A percentile compares a stretch with the other conserved stretches of the same genome.
Evolutionary conservation across 2,888 invertebrate genomes (phyloP).

Genomic region (Acanthosepion esculentum): DNA sequence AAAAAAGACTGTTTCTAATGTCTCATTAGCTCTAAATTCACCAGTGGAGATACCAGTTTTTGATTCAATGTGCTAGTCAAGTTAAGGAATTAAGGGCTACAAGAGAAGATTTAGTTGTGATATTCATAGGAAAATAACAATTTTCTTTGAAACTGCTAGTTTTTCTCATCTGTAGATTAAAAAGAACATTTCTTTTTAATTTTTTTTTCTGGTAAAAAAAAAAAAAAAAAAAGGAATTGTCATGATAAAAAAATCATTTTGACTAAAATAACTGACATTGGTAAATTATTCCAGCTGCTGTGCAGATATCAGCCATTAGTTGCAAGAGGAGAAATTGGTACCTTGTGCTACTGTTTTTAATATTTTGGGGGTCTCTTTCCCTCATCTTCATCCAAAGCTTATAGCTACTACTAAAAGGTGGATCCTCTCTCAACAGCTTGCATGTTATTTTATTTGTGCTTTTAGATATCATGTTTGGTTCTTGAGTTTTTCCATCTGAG

Average conservation of each 20-base stretch:
- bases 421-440: neutral
- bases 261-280: neutral
- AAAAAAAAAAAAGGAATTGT: neutral
- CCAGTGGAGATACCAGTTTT: no score
- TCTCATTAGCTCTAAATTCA: no score
- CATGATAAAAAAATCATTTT: neutral
- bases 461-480: constrained; percentile 17
- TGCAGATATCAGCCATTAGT: neutral
- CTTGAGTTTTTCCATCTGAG: neutral
- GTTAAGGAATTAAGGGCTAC: neutral
- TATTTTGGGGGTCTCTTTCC: neutral
- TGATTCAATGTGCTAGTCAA: neutral
- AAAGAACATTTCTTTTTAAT: neutral
- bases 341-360: neutral
- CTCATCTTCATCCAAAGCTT: neutral
- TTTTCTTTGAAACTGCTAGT: no score
- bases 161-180: no score
- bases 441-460: neutral
- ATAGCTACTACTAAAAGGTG: neutral
- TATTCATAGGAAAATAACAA: no score
- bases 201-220: neutral
- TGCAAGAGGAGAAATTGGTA: neutral
- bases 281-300: neutral
- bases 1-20: no score
- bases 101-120: neutral